Conservation (phyloP, 2,113 vertebrate species). For the Pandion haliaetus region DNA sequence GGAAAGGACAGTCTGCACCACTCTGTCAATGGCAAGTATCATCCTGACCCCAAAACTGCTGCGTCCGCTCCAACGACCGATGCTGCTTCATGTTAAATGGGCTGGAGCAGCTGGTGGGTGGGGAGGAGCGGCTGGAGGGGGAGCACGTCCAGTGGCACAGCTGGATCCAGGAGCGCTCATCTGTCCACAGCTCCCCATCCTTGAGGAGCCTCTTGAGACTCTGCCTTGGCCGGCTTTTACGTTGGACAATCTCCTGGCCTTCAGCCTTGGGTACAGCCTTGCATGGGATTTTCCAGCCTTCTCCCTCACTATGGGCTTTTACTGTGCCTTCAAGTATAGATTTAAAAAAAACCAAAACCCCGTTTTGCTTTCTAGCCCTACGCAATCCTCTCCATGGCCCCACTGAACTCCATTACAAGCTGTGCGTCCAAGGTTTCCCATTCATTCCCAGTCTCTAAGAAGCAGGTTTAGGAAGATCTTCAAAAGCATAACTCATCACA, state of each 20-base stretch:
- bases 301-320: not conserved
- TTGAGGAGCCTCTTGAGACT: not conserved
- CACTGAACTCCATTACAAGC: not conserved
- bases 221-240: not conserved
- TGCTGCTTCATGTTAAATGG: not conserved
- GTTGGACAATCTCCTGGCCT: not conserved
- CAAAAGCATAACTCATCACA: not conserved
- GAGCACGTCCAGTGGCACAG: not conserved
- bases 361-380: not conserved
- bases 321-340: not conserved
- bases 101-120: not conserved
- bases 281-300: not conserved
- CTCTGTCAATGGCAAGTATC: not conserved
- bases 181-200: constrained; percentile 6
- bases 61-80: rapidly evolving
- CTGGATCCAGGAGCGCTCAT: not conserved
- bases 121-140: not conserved
- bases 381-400: not conserved
- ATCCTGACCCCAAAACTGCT: not conserved
- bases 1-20: not conserved
- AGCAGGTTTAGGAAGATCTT: not conserved
- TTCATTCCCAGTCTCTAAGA: not conserved
- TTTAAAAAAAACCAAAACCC: not conserved
- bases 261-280: not conserved
- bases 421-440: not conserved